These are phyloP conservation scores for Helicoverpa armigera DNA, from an alignment of 1,140 invertebrate genomes.

Conservation along the genomic window DNA sequence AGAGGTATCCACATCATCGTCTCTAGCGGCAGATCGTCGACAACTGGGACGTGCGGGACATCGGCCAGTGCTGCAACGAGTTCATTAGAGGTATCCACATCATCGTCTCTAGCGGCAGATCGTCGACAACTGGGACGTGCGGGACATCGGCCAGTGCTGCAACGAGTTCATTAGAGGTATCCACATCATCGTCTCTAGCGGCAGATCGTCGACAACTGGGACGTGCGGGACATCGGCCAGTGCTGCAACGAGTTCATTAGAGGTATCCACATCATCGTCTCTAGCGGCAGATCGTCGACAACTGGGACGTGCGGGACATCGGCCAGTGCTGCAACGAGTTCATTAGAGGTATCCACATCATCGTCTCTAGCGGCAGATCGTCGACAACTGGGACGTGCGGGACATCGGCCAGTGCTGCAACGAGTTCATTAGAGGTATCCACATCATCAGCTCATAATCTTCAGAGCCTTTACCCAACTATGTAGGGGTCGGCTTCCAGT, in stretches of 20 bases:
- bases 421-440: slow-evolving; percentile 95
- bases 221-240: slow-evolving; percentile 96
- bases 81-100: neutral
- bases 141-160: slow-evolving; percentile 97
- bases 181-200: too few relatives aligned
- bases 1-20: too few relatives aligned
- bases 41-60: slow-evolving; percentile 97
- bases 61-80: slow-evolving; percentile 98
- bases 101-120: slow-evolving; percentile 83
- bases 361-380: slow-evolving; percentile 86
- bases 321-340: slow-evolving; percentile 99
- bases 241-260: slow-evolving; percentile 98
- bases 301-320: slow-evolving; percentile 97
- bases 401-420: slow-evolving; percentile 98
- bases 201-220: slow-evolving; percentile 97
- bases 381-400: slow-evolving; percentile 98
- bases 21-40: slow-evolving; percentile 91
- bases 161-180: slow-evolving; percentile 89
- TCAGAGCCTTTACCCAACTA: too few relatives aligned
- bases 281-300: slow-evolving; percentile 92
- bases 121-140: slow-evolving; percentile 98
- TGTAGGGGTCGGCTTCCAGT: too few relatives aligned
- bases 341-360: slow-evolving; percentile 90
- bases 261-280: slow-evolving; percentile 84
- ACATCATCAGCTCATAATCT: slow-evolving; percentile 45